phyloP scores from a whole-genome alignment of 2,797 vertebrate species.

The Zalophus californianus region DNA sequence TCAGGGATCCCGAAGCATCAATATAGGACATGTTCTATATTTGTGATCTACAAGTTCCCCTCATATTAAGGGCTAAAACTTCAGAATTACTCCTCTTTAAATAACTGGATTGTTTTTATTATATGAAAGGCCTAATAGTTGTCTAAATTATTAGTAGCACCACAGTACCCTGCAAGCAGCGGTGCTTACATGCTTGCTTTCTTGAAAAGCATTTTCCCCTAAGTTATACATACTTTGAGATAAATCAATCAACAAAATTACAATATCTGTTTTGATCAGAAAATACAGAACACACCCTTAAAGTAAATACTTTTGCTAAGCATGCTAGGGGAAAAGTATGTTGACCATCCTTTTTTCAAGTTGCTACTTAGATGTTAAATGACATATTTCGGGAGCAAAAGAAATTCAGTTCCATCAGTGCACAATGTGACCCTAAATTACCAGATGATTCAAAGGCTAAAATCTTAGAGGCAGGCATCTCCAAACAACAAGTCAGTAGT shows the following conservation, averaged over 20 bases:
- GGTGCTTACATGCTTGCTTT: not conserved
- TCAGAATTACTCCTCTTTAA: slow-evolving; percentile 40
- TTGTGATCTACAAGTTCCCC: not conserved
- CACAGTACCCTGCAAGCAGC: not conserved
- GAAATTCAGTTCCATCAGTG: not conserved
- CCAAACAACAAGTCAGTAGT: not conserved
- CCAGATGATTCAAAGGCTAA: slow-evolving; percentile 16
- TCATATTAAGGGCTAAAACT: not conserved
- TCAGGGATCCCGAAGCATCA: not conserved
- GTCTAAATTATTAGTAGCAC: slow-evolving; percentile 11
- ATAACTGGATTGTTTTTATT: not conserved
- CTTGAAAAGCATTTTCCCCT: slow-evolving; percentile 37
- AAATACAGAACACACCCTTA: slow-evolving; percentile 13
- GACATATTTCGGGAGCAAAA: slow-evolving; percentile 14
- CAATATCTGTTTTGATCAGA: not conserved
- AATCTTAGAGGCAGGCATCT: not conserved
- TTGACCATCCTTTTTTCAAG: slow-evolving; percentile 33
- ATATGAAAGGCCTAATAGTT: not conserved
- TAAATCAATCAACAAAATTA: slow-evolving; percentile 60
- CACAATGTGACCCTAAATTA: not conserved
- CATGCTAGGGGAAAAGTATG: not conserved
- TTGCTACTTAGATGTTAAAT: slow-evolving; percentile 60
- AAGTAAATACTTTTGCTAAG: slow-evolving; percentile 41
- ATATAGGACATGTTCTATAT: not conserved
- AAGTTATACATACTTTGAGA: not conserved